Percentiles rank a stretch among this genome's conserved stretches.
Evolutionary conservation across 2,113 vertebrate genomes (phyloP).

Genomic region (Parus major): DNA sequence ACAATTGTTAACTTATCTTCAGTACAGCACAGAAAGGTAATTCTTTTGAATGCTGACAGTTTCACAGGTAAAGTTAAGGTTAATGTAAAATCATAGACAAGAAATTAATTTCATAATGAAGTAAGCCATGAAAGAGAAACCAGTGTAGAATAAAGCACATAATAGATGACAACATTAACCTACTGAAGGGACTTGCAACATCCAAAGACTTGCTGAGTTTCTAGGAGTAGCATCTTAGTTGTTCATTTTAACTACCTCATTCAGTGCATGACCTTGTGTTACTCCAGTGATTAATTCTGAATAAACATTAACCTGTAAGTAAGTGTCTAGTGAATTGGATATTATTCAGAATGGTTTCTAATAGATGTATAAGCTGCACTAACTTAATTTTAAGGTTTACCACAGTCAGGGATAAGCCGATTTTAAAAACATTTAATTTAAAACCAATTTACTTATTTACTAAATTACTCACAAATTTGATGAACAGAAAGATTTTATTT

Average conservation of each 20-base stretch:
- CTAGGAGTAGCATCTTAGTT: neutral
- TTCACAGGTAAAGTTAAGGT: neutral
- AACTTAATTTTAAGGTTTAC: neutral
- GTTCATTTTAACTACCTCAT: neutral
- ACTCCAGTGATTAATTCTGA: neutral
- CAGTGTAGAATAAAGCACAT: neutral
- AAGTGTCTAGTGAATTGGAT: neutral
- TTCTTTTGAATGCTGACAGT: neutral
- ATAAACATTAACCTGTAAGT: neutral
- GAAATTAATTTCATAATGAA: constrained; percentile 14
- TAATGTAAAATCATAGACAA: neutral
- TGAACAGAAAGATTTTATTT: neutral
- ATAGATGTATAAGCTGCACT: neutral
- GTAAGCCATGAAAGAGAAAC: neutral
- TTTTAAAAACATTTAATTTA: constrained; percentile 14
- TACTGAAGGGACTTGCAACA: neutral
- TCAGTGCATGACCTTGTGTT: neutral
- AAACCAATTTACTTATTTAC: constrained; percentile 13
- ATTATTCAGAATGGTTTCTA: neutral
- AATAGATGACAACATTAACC: neutral
- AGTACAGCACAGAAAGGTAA: neutral
- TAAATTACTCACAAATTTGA: neutral
- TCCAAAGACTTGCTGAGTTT: neutral
- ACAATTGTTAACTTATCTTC: neutral
- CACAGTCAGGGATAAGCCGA: neutral